Evolutionary conservation across 2,113 vertebrate genomes (phyloP), one percentile per base, ranked within the genome.

Genomic region (Syrrhaptes paradoxus): DNA sequence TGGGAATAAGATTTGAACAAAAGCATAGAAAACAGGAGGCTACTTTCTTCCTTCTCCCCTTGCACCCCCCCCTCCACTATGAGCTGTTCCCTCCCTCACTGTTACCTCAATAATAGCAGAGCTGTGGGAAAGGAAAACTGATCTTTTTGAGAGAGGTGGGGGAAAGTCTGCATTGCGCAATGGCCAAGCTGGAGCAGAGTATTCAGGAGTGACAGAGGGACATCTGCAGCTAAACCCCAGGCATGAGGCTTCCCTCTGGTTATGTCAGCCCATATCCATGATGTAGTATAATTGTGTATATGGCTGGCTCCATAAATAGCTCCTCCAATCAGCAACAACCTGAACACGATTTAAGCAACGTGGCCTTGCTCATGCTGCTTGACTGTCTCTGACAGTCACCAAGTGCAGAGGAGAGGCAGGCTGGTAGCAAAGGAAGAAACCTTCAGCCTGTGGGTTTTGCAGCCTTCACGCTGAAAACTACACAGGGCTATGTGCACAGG

Each of bases 241-340:
- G 61, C 95, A 95, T 10, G 16, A 95, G 89, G 84, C 84, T 80
- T 89, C 74, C 26, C 81, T 66, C 76, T 0, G 0, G 46, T 84
- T 93, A 71, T 90, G 76, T 87, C 93, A 92, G 93, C 17, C 52
- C 20, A 52, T 31, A 52, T 45, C 52, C 76, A 26, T 83, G 78
- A 87, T 1, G 5, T 48, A 91, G 75, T 91, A 87, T 87, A 97
- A 97, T 65, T 62, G 3, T 17, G 29, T 79, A 49, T 48, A 52
- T 3, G 92, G 62, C 92, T 73, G 58, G 71, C 41, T 96, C 93
- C 85, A 93, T 46, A 94, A 96, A 96, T 95, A 96, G 93, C 89
- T 94, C 70, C 73, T 81, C 65, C 3, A 36, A 89, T 80, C 89
- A 91, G 89, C 68, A 84, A 38, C 91, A 81, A 81, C 91, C 62